Evolutionary conservation across 1,140 invertebrate genomes (phyloP).

Genomic region (Ladona fulva): DNA sequence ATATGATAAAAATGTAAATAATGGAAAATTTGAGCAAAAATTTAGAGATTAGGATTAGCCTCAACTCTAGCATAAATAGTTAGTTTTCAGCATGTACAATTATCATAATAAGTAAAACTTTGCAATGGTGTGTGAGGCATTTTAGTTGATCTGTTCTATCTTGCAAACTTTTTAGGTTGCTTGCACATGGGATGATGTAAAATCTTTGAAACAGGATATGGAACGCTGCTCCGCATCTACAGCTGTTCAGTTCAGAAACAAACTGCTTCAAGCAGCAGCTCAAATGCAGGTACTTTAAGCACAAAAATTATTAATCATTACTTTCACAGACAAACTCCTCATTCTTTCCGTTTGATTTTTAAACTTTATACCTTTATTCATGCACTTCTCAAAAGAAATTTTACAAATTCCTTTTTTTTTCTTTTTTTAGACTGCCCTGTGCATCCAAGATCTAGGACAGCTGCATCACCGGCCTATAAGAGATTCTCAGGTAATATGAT

Average conservation of each 20-base stretch:
- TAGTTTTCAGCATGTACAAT: no score
- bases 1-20: no score
- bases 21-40: no score
- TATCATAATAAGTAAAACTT: no score
- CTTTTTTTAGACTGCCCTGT: slow-evolving; percentile 59
- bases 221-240: slow-evolving; percentile 85
- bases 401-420: slow-evolving; percentile 13
- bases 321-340: neutral
- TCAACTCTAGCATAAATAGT: no score
- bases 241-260: slow-evolving; percentile 79
- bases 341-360: slow-evolving; percentile 15
- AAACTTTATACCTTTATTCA: slow-evolving; percentile 6
- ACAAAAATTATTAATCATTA: no score
- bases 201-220: slow-evolving; percentile 80
- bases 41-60: no score
- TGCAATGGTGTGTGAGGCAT: no score
- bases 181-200: slow-evolving; percentile 93
- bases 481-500: slow-evolving; percentile 45
- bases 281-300: slow-evolving; percentile 77
- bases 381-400: neutral
- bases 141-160: slow-evolving; percentile 16
- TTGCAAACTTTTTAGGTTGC: slow-evolving; percentile 49
- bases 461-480: slow-evolving; percentile 82
- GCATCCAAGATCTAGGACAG: slow-evolving; percentile 85
- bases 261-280: slow-evolving; percentile 78